A percentile compares a stretch with the other conserved stretches of the same genome.
Evolutionary conservation across 2,888 invertebrate species (phyloP).

Genomic region (Agrypnus murinus): DNA sequence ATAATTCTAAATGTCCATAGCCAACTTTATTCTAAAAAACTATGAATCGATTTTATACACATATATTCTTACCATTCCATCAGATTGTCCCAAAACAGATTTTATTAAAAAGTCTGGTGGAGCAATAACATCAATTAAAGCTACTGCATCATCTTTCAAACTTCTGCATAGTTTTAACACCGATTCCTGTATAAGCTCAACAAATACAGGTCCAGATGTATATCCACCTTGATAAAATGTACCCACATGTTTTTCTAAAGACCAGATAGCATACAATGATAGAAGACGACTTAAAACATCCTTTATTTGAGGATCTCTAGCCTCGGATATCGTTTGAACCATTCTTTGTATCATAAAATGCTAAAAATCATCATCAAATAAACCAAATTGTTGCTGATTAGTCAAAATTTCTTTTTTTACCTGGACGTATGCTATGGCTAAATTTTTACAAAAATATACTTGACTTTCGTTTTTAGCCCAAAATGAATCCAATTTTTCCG

Average conservation of each 20-base stretch:
- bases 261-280: slow-evolving; percentile 79
- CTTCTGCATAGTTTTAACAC: slow-evolving; percentile 78
- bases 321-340: slow-evolving; percentile 70
- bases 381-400: too few species aligned
- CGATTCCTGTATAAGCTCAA: slow-evolving; percentile 78
- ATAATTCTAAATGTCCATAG: too few species aligned
- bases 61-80: slow-evolving; percentile 81
- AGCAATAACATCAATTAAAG: slow-evolving; percentile 87
- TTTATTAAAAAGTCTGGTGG: slow-evolving; percentile 91
- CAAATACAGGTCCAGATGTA: slow-evolving; percentile 73
- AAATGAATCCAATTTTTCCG: slow-evolving; percentile 78
- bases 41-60: too few species aligned
- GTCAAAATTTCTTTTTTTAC: too few species aligned
- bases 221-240: slow-evolving; percentile 83
- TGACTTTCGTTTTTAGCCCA: slow-evolving; percentile 89
- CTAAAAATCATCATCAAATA: too few species aligned
- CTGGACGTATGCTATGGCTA: slow-evolving; percentile 89
- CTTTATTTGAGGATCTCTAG: slow-evolving; percentile 72
- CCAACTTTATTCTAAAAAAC: too few species aligned
- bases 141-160: slow-evolving; percentile 83
- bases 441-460: slow-evolving; percentile 84
- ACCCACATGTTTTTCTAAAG: slow-evolving; percentile 84
- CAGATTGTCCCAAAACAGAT: slow-evolving; percentile 88
- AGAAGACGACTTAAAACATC: slow-evolving; percentile 76
- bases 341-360: slow-evolving; percentile 75